phyloP scores from a whole-genome alignment of 2,888 invertebrate genomes.

The Augochlorella aurata region DNA sequence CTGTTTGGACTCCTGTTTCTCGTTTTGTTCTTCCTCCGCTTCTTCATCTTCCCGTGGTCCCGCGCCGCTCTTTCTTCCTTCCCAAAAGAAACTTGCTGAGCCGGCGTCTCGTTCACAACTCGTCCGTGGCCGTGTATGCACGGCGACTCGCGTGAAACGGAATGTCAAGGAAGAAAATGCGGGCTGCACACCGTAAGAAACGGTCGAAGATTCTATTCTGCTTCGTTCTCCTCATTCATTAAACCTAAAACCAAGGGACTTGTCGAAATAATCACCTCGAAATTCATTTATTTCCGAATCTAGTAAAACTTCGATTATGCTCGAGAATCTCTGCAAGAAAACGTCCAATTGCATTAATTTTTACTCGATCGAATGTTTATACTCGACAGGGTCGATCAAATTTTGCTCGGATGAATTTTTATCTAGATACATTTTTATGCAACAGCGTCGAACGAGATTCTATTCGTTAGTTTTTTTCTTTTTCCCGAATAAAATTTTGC shows the following conservation, averaged over 20 bases:
- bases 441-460: no score
- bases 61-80: constrained; percentile 56
- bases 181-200: constrained; percentile 22
- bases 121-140: constrained; percentile 40
- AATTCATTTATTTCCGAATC: no score
- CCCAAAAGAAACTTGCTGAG: constrained; percentile 69
- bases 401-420: no score
- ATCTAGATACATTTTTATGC: no score
- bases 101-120: constrained; percentile 67
- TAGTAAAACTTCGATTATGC: not conserved
- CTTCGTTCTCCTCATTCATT: not conserved
- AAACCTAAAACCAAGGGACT: not conserved
- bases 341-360: no score
- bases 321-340: not conserved
- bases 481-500: no score
- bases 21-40: constrained; percentile 56
- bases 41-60: constrained; percentile 56
- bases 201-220: constrained; percentile 14
- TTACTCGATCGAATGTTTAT: no score
- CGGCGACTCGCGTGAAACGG: constrained; percentile 43
- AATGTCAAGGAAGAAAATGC: constrained; percentile 56
- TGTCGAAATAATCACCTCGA: no score
- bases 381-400: no score
- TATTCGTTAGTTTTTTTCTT: no score
- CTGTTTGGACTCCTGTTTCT: constrained; percentile 60